Evolutionary conservation across 1,140 invertebrate genomes (phyloP), one percentile per base, ranked within the genome.

Genomic region (Drosophila willistoni): DNA sequence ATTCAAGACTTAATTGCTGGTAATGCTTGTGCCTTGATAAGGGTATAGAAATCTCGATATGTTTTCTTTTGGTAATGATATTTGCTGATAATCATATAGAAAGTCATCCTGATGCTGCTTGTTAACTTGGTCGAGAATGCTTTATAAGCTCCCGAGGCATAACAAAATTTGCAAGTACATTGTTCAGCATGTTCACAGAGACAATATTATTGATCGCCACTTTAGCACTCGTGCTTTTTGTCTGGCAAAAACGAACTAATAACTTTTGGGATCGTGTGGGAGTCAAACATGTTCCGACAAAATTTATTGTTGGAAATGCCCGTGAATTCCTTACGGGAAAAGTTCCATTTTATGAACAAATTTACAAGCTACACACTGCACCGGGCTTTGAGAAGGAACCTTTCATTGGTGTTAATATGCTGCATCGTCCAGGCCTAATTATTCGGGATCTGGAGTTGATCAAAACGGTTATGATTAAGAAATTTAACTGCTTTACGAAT

Each of bases 391-490:
- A 87, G 14, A 73, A 86, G 3, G 79, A 83, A 29, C 79, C 90
- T 0, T 57, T 79, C 4, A 64, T 93, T n/a, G 93, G 93, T 0
- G 75, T 93, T 10, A 93, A 92, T 64, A 67, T 93, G 47, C 67
- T 92, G 3, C 74, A 91, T 42, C 76, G 86, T 12, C 94, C 94
- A 0, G 81, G 74, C 0, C 22, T 94, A 7, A 65, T 94, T 0
- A 67, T 94, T 0, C 86, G 92, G 7, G 93, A 94, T 83, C 90
- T 93, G 0, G 93, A 94, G 5, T 65, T 94, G 1, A 85, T 94
- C 6, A 93, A 93, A 63, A 73, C 83, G 19, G 91, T 95, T 33
- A 72, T 94, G 29, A 87, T 94, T 2, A 93, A 93, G 64, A 93
- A 93, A 68, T 93, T 93, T 44, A 90, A 91, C 22, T 76, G 73